Evolutionary conservation across 2,888 invertebrate species (phyloP).

Genomic region (Synanthedon vespiformis): DNA sequence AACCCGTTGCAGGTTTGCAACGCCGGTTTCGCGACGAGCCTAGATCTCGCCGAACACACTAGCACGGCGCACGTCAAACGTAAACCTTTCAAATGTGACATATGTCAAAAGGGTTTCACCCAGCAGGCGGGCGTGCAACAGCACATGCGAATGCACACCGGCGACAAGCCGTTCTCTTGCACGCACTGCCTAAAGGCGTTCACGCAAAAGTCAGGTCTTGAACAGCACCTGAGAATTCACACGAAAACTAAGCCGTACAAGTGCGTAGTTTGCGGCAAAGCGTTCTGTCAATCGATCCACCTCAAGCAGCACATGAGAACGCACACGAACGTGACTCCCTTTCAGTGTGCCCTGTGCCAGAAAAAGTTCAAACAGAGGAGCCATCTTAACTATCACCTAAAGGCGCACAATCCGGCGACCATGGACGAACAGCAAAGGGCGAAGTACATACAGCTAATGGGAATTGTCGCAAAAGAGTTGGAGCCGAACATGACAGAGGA

Average conservation of each 20-base stretch:
- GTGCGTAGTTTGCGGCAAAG: constrained; percentile 51
- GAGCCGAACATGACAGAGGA: not conserved
- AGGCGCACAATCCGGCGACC: constrained; percentile 36
- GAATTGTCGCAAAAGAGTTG: constrained; percentile 14
- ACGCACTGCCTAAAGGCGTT: constrained; percentile 48
- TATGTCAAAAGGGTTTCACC: constrained; percentile 51
- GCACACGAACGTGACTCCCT: constrained; percentile 54
- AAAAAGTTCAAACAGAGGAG: constrained; percentile 54
- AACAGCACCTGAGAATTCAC: constrained; percentile 55
- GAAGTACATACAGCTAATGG: constrained; percentile 30
- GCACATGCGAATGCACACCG: constrained; percentile 52
- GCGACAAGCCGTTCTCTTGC: constrained; percentile 48
- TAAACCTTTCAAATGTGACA: constrained; percentile 43
- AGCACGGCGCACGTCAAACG: constrained; percentile 33
- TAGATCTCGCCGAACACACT: constrained; percentile 34
- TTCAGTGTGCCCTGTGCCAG: constrained; percentile 48
- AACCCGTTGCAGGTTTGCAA: constrained; percentile 33
- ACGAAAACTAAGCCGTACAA: constrained; percentile 50
- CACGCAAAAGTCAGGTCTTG: constrained; percentile 58
- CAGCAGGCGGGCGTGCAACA: constrained; percentile 49
- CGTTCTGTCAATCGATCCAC: constrained; percentile 52
- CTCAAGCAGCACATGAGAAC: constrained; percentile 59
- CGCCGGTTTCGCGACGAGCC: constrained; percentile 24
- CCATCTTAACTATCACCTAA: constrained; percentile 54
- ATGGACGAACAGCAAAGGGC: constrained; percentile 35